Evolutionary conservation across 2,113 vertebrate species (phyloP).

Genomic region (Hymenochirus boettgeri): DNA sequence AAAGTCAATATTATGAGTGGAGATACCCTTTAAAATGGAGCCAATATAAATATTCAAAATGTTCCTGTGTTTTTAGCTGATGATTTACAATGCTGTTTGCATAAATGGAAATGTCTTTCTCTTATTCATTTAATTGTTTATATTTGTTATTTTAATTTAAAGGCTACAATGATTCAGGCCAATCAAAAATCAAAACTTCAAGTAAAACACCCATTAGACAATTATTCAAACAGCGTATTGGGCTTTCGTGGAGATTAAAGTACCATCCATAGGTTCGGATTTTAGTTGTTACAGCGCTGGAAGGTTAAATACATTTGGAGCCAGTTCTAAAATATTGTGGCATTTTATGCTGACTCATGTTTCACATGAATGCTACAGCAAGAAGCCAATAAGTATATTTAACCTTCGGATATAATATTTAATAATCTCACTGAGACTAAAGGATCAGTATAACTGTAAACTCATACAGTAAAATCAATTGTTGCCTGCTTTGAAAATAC

Average conservation of each 20-base stretch:
- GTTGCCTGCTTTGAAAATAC: background rate
- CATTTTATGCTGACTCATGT: background rate
- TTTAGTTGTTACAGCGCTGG: background rate
- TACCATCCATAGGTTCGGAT: background rate
- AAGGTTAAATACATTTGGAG: background rate
- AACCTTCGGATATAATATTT: background rate
- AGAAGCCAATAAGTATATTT: constrained; percentile 2
- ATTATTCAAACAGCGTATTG: background rate
- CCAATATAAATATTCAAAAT: no score
- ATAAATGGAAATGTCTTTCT: background rate
- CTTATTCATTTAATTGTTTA: background rate
- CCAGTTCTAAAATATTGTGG: background rate
- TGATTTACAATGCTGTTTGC: background rate
- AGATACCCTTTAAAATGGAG: no score
- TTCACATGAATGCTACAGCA: constrained; percentile 6
- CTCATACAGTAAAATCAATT: background rate
- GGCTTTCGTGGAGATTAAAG: background rate
- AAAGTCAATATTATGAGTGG: no score
- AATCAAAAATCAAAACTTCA: background rate
- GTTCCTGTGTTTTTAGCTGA: background rate
- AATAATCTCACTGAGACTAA: constrained; percentile 1
- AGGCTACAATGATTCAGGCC: background rate
- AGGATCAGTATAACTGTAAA: constrained; percentile 5
- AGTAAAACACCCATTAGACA: background rate
- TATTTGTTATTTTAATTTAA: background rate